Conservation (phyloP, 1,140 invertebrate genomes). For the Druon quercuslanigerum region DNA sequence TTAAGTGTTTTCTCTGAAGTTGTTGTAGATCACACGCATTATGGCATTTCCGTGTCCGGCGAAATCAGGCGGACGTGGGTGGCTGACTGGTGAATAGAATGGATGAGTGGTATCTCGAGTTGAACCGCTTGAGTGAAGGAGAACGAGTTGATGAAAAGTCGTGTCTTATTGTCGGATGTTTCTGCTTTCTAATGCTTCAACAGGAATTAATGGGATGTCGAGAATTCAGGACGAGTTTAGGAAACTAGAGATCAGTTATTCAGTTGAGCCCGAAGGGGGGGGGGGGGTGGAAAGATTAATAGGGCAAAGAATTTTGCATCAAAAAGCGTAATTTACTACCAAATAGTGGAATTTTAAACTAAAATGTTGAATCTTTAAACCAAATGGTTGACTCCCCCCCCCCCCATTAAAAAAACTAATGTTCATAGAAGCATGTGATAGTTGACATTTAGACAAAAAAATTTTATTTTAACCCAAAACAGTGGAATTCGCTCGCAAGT, state of each 20-base stretch:
- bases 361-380: no score
- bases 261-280: no score
- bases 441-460: no score
- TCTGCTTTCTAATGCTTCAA: slow-evolving; percentile 22
- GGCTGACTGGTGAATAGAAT: slow-evolving; percentile 1
- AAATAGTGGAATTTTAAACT: no score
- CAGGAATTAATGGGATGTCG: slow-evolving; percentile 8
- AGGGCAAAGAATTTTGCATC: no score
- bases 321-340: no score
- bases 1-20: neutral
- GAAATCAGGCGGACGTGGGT: slow-evolving; percentile 16
- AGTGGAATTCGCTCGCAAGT: no score
- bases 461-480: no score
- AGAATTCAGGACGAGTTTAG: slow-evolving; percentile 10
- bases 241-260: neutral
- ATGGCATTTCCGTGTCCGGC: slow-evolving; percentile 4
- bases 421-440: no score
- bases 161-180: slow-evolving; percentile 23
- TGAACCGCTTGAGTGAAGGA: neutral
- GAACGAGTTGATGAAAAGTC: slow-evolving; percentile 26
- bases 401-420: no score
- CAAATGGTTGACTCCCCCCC: no score
- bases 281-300: no score
- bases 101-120: slow-evolving; percentile 4
- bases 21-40: neutral